Base-by-base conservation (phyloP, 2,888 invertebrate genomes). In the Leptinotarsa haldemani region DNA sequence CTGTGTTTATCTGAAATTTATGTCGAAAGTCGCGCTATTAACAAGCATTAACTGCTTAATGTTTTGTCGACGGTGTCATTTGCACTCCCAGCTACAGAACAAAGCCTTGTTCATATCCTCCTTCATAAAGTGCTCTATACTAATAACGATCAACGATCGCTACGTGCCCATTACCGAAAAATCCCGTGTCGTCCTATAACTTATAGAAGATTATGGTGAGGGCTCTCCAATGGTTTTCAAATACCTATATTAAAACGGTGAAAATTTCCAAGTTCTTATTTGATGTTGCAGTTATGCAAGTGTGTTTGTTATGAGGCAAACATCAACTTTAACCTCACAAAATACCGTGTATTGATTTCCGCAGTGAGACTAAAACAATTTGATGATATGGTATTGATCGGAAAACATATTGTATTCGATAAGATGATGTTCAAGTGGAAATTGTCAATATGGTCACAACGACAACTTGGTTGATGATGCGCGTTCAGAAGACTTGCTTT, bases 41-140 rank as follows among this genome's bases (percentile, higher is more conserved):
- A 83, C 84, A 83, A 82, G 84, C 84, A 84, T 85, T 85, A 84
- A 84, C 81, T 80, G 80, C 83, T 83, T 83, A 84, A 84, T 84
- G 82, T 83, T 84, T 80, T 82, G 84, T 83, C 61, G 61, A 18
- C 30, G 61, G 61, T 61, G 61, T 61, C 61, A 40, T 61, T 61
- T 61, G 61, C 65, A 65, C 64, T 63, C 56, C 69, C 12, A 16
- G 63, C 61, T 66, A 71, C 69, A 64, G 69, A 69, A 65, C 65
- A 69, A 74, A 71, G 77, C 77, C 73, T 70, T 75, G 74, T 77
- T 74, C 73, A 74, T 69, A 73, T 74, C 74, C 73, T 58, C 73
- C 75, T 75, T 70, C 78, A 70, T 78, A 70, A 77, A 78, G 70
- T 71, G 77, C 75, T 77, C 72, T 70, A 70, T 77, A 70, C 70